A percentile compares a stretch with the other conserved stretches of the same genome.
These are phyloP conservation scores for Hypocryptadius cinnamomeus DNA, from an alignment of 2,113 vertebrate genomes.

Conservation along the genomic window DNA sequence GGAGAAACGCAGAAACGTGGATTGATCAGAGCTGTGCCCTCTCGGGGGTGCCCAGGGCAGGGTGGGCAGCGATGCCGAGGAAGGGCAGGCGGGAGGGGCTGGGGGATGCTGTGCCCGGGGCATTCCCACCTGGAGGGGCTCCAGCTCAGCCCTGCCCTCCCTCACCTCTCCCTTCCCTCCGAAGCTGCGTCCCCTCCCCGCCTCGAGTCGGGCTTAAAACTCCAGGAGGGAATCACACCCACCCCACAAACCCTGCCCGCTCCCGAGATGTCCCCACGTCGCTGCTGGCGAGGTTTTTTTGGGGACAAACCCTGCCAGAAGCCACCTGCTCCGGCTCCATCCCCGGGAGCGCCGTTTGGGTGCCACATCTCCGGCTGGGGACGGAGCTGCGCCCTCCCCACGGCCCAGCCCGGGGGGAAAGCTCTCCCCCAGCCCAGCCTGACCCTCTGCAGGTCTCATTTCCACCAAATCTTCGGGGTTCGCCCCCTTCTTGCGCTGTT, in stretches of 20 bases:
- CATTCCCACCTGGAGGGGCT: neutral
- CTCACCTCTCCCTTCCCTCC: neutral
- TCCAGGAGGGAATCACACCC: neutral
- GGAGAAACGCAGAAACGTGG: neutral
- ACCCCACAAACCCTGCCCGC: neutral
- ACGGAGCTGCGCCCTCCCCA: accelerated
- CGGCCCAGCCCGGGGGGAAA: neutral
- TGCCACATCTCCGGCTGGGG: accelerated
- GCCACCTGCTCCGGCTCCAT: neutral
- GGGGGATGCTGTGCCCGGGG: neutral
- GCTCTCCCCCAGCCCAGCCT: accelerated
- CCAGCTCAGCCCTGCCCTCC: neutral
- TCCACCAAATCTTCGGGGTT: accelerated
- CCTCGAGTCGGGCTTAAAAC: accelerated
- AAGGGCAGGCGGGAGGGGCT: neutral
- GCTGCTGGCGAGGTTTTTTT: neutral
- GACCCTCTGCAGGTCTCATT: accelerated
- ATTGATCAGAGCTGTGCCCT: neutral
- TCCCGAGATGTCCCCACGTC: accelerated
- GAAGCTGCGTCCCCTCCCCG: neutral
- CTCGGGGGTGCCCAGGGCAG: accelerated
- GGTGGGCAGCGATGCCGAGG: accelerated
- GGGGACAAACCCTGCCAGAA: neutral
- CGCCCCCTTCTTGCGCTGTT: accelerated
- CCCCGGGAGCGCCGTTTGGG: accelerated